Evolutionary conservation across 1,140 invertebrate species (phyloP).

Genomic region (Arion vulgaris): DNA sequence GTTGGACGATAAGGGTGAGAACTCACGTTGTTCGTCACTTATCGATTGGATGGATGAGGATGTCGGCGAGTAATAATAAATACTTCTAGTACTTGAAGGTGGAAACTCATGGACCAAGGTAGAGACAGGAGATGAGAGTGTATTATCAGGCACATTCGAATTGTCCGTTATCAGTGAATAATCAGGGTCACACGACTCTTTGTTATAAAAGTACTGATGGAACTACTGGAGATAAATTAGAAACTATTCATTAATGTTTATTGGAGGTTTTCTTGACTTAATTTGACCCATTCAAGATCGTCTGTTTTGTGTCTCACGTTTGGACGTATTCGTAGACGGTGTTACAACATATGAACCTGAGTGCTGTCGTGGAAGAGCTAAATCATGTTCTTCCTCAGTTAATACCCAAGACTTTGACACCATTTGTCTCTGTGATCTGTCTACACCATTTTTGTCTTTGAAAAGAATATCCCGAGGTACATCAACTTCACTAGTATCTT

Average conservation of each 20-base stretch:
- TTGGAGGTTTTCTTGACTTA: neutral
- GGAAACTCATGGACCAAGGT: neutral
- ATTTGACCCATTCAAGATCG: neutral
- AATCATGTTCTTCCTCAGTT: neutral
- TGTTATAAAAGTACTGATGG: neutral
- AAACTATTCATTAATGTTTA: neutral
- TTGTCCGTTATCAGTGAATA: neutral
- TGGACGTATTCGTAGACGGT: neutral
- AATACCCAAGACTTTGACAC: neutral
- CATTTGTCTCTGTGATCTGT: neutral
- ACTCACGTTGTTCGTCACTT: slow-evolving; percentile 16
- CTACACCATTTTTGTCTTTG: neutral
- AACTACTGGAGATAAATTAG: neutral
- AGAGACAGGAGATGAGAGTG: neutral
- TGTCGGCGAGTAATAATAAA: slow-evolving; percentile 18
- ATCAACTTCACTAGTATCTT: neutral
- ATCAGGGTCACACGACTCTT: neutral
- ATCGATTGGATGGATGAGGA: slow-evolving; percentile 5
- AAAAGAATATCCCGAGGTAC: neutral
- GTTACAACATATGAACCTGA: neutral
- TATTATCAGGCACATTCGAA: neutral
- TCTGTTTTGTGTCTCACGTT: neutral
- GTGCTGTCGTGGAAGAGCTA: neutral
- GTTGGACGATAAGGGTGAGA: slow-evolving; percentile 8
- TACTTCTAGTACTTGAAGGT: neutral